Base-by-base conservation (phyloP, 1,140 invertebrate species). In the Apis mellifera region DNA sequence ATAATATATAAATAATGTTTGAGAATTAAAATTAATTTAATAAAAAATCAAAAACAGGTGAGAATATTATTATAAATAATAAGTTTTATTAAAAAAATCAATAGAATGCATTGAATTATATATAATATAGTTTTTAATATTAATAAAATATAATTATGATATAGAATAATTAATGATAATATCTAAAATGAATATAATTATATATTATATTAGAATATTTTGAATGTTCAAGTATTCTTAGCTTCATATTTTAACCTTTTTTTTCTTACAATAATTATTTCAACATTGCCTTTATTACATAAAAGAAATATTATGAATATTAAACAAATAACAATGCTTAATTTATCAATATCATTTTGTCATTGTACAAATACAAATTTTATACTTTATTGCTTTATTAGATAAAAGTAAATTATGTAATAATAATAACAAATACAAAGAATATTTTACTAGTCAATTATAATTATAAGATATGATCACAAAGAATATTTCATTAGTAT, bases 1-100 rank as follows among this genome's bases (percentile, higher is more conserved):
- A n/a, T n/a, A 71, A 65, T 52, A 73, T 52, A 70, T 82, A 83
- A 42, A 64, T 54, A 52, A 83, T 69, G 81, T 62, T 82, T 72
- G 62, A 74, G 42, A 79, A 84, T 26, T 76, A n/a, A 60, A 65
- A 72, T 54, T 64, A 65, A 72, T 54, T 64, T 73, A 60, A 70
- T 72, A 72, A 66, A 50, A 60, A 72, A 79, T 78, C 7, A 57
- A 26, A 60, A 62, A 72, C 32, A 13, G 23, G 32, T 42, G 32
- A 42, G 23, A 54, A 50, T 55, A 68, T 26, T n/a, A 48, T 76
- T 21, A 64, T n/a, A 21, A 13, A 32, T 59, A 23, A 13, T 50
- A 42, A 3, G 1, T 75, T 68, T 57, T 68, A 68, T 75, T 81
- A 52, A 74, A 7, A 55, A n/a, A 48, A 65, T 73, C 32, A 74